Evolutionary conservation across 2,113 vertebrate genomes (phyloP).

Genomic region (Potamarius usumacintae): DNA sequence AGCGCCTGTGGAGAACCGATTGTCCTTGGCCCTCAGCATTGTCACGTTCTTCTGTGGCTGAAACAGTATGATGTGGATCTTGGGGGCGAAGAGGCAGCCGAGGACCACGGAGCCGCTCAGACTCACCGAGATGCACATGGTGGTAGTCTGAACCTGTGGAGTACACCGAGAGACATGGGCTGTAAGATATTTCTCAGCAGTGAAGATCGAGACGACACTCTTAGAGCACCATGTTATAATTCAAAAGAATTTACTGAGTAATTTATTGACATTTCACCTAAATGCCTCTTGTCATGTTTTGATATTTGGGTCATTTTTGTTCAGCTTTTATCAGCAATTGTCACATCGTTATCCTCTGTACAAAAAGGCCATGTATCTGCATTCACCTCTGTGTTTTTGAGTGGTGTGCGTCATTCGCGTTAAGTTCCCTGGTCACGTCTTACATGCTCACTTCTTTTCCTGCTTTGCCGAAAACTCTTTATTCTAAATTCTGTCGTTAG

Average conservation of each 20-base stretch:
- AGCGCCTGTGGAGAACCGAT: constrained; percentile 82
- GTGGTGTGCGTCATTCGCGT: background rate
- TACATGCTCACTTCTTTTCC: background rate
- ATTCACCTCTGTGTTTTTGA: background rate
- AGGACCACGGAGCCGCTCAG: constrained; percentile 96
- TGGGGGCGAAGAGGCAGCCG: constrained; percentile 93
- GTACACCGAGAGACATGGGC: background rate
- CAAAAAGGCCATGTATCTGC: background rate
- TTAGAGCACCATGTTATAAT: background rate
- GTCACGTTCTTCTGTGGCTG: constrained; percentile 97
- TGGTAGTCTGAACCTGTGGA: constrained; percentile 94
- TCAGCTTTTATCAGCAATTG: background rate
- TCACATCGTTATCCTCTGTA: background rate
- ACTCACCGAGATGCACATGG: constrained; percentile 97
- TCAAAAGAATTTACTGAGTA: background rate
- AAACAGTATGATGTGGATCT: constrained; percentile 96
- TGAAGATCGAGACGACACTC: too few species aligned
- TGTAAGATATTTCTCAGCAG: background rate
- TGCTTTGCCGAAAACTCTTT: background rate
- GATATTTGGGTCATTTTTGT: background rate
- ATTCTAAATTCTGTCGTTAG: background rate
- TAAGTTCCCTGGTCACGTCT: background rate
- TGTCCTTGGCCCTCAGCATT: constrained; percentile 81
- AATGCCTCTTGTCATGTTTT: background rate
- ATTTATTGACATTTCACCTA: background rate